Base-by-base conservation (phyloP, 1,140 invertebrate species). In the Leptestheria dahalacensis region DNA sequence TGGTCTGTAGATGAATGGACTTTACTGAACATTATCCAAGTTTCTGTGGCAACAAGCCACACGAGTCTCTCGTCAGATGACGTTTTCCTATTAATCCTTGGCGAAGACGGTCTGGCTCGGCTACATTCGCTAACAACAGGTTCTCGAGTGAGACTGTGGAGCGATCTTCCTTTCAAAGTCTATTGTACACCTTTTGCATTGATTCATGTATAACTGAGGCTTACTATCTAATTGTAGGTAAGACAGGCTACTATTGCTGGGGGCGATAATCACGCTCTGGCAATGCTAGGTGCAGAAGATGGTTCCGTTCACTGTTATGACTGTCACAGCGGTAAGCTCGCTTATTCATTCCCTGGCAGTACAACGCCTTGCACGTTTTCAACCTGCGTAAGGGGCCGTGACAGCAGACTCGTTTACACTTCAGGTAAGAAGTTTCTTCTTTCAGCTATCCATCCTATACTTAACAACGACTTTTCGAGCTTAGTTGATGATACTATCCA, bases 1-100 rank as follows among this genome's bases (percentile, higher is more conserved):
- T 91, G 87, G 87, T 84, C 82, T 26, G 71, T 89, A 33, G 86
- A 88, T 60, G 83, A 80, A 63, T 89, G 85, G 65, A 78, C 76
- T 10, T 68, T 90, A 9, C 75, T 91, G 2, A 89, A 87, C 67
- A 84, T 80, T 3, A 86, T 91, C 24, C 68, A 71, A 0, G 70
- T 84, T 47, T 73, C 73, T 2, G 75, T 74, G 0, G 80, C 86
- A 0, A 79, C 91, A 25, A 74, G 78, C n/a, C 80, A 80, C 63
- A 80, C 90, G 65, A 82, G 84, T 51, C 79, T 90, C 9, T 88
- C 87, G 0, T 76, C 78, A 33, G 86, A 91, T 68, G 87, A 85
- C 2, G 85, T 89, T 1, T 91, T 91, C 67, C 72, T 91, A 9
- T 67, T 90, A 41, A 82, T 83, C 6, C 78, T 82, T 47, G 87